phyloP scores from a whole-genome alignment of 2,797 vertebrate species.

The Catostomus latipinnis region DNA sequence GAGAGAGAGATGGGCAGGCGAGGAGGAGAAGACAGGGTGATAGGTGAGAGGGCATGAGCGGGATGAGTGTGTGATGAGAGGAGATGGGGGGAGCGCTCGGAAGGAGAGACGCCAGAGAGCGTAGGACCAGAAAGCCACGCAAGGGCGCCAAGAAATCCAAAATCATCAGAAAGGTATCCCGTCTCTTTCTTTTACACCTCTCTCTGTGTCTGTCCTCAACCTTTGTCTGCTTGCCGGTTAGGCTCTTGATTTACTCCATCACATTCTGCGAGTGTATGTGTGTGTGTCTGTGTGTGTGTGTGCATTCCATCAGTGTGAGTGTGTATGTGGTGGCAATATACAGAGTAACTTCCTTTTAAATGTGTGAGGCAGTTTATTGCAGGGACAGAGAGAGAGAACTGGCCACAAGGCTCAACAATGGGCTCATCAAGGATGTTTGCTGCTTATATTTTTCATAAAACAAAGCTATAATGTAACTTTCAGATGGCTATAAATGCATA shows the following conservation, averaged over 20 bases:
- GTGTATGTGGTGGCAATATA: constrained; percentile 26
- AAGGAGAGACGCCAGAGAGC: constrained; percentile 75
- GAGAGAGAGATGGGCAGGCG: constrained; percentile 21
- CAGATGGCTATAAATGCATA: constrained; percentile 24
- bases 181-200: constrained; percentile 12
- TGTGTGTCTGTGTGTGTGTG: constrained; percentile 31
- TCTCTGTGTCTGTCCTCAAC: constrained; percentile 35
- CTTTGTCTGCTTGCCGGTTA: constrained; percentile 24
- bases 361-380: constrained; percentile 31
- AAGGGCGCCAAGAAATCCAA: constrained; percentile 77
- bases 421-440: background rate
- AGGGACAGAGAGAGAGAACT: constrained; percentile 28
- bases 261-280: constrained; percentile 19
- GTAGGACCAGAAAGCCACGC: constrained; percentile 68
- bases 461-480: background rate
- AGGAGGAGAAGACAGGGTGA: constrained; percentile 41
- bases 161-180: constrained; percentile 84
- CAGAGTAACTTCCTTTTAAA: constrained; percentile 39
- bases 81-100: constrained; percentile 63
- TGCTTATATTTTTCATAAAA: constrained; percentile 21
- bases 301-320: constrained; percentile 34
- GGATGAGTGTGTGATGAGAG: constrained; percentile 60
- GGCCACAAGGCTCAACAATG: background rate
- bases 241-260: constrained; percentile 15
- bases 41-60: constrained; percentile 53